Evolutionary conservation across 2,888 invertebrate species (phyloP).

Genomic region (Eupithecia exiguata): DNA sequence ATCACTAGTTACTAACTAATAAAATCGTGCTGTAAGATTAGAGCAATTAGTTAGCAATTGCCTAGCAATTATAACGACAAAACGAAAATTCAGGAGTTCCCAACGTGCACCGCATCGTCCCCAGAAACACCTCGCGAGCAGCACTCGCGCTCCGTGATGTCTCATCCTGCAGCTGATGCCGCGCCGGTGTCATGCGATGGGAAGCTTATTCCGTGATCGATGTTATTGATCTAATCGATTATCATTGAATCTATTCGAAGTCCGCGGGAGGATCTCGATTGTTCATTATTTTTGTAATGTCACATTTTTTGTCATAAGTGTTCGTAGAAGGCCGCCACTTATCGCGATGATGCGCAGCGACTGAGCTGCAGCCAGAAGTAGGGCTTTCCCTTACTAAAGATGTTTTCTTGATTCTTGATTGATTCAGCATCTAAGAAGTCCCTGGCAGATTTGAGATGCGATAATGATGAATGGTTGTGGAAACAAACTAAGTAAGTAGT

Average conservation of each 20-base stretch:
- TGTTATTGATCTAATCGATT: conserved; percentile 40
- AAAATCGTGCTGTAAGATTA: background rate
- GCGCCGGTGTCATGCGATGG: conserved; percentile 48
- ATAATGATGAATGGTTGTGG: background rate
- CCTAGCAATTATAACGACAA: too few relatives aligned
- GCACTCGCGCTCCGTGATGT: background rate
- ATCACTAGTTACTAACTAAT: background rate
- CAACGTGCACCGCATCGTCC: background rate
- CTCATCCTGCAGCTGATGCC: conserved; percentile 2
- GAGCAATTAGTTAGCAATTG: too few relatives aligned
- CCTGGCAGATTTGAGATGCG: background rate
- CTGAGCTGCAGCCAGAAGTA: background rate
- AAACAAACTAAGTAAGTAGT: background rate
- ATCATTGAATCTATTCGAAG: conserved; percentile 31
- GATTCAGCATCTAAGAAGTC: background rate
- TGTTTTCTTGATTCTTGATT: too few relatives aligned
- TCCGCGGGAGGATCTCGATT: conserved; percentile 36
- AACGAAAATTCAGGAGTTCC: background rate
- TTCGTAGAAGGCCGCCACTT: conserved; percentile 14
- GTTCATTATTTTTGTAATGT: conserved; percentile 32
- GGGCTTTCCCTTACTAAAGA: too few relatives aligned
- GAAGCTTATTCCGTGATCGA: conserved; percentile 45
- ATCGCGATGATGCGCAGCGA: background rate
- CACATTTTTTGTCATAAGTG: conserved; percentile 25
- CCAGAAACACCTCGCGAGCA: background rate